These are phyloP conservation scores for Thomomys bottae DNA, from an alignment of 2,113 vertebrate genomes.

Conservation along the genomic window DNA sequence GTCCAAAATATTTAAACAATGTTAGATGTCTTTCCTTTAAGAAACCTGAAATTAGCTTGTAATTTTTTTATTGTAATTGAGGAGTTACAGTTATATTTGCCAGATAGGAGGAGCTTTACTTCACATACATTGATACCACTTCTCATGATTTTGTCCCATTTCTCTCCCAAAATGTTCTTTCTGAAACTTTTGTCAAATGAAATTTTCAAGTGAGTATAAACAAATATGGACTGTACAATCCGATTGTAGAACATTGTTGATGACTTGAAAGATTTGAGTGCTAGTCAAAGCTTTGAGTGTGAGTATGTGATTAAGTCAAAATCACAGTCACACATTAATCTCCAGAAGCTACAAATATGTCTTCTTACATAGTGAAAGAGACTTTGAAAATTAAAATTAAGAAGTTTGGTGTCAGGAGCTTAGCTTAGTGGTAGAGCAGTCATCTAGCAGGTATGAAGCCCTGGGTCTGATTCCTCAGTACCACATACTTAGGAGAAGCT, in stretches of 20 bases:
- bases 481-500: no score
- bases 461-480: no score
- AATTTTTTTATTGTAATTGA: not conserved
- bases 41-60: not conserved
- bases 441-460: no score
- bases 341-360: not conserved
- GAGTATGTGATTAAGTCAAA: not conserved
- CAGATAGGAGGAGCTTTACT: no score
- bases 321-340: not conserved
- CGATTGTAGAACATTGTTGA: rapidly evolving
- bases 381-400: not conserved
- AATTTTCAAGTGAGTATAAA: not conserved
- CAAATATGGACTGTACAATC: not conserved
- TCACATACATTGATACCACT: no score
- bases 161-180: not conserved
- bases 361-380: not conserved
- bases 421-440: no score
- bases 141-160: no score
- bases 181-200: not conserved
- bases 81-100: no score
- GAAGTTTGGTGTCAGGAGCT: no score
- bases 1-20: not conserved
- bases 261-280: not conserved
- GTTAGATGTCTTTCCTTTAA: not conserved
- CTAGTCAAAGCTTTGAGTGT: not conserved